Evolutionary conservation across 2,888 invertebrate genomes (phyloP), one percentile per base, ranked within the genome.

Genomic region (Andrena haemorrhoa): DNA sequence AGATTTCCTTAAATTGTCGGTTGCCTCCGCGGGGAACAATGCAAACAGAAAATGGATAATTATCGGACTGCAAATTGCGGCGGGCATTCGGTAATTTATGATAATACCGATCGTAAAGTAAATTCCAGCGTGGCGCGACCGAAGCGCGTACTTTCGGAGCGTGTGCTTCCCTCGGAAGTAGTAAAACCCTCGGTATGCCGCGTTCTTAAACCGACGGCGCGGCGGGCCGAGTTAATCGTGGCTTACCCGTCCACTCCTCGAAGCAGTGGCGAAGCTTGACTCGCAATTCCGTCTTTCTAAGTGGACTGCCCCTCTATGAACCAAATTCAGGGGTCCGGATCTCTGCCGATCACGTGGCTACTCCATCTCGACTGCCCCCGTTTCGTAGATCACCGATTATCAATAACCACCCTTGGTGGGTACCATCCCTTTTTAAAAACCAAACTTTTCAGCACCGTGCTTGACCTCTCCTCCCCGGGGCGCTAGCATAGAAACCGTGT

Each of bases 1-100:
- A 90, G 88, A 92, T 91, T 86, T 82, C 80, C 75, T 86, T 83
- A 89, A 91, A 91, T 91, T 90, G 86, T 89, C 83, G 87, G 84
- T 87, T 76, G 77, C 75, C 77, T 79, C 68, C 74, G 64, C 80
- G 66, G 75, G 83, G 86, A 90, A 90, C 90, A 91, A 89, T 92
- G 89, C 91, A 90, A 92, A 91, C 91, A 88, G 88, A 91, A 90
- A 90, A 88, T 86, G 88, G 86, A 90, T 91, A 91, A 90, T 91
- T 90, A 89, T 91, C 88, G 84, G 86, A 88, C 83, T 86, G 84
- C 79, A 84, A 88, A 86, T 86, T 85, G 84, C 66, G 74, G 68
- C 79, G 66, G 65, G 85, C 60, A 74, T 79, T 79, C 77, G 49
- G 85, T 85, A 87, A 86, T 90, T 90, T 90, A 89, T 89, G 90